Evolutionary conservation across 1,140 invertebrate species (phyloP), one percentile per base, ranked within the genome.

Genomic region (Marisa cornuarietis): DNA sequence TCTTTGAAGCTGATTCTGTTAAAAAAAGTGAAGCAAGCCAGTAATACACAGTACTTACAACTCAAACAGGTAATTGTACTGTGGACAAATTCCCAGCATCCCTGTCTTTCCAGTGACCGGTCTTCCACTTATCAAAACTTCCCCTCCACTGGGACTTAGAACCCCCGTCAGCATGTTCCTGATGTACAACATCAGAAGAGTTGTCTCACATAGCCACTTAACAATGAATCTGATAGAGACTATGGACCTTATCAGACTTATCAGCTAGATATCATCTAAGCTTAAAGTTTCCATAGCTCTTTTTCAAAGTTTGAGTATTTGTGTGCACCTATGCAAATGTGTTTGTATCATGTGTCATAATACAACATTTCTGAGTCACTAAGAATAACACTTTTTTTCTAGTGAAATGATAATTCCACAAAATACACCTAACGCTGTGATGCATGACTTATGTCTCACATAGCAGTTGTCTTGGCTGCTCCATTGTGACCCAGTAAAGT

Each of bases 111-210:
- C 16, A 79, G 90, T 69, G 86, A 84, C 10, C 95, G 93, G 86
- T 95, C 94, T 85, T 94, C 95, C 95, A 88, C 95, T 95, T 24
- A 96, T 94, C 79, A 94, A 93, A 5, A 94, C 95, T 42, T 93
- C 94, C 4, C 96, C 96, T 84, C 78, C 80, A 11, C 90, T 91
- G 0, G 94, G 94, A 22, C 94, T 91, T 1, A 95, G 95, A 18
- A 97, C 91, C 5, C 96, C 97, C 5, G 95, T 96, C 1, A 98
- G 89, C 82, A 98, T 96, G 85, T 96, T 96, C 87, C 89, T 91
- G 75, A 83, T 79, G 83, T 26, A 82, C 54, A 52, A 20, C 54
- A 52, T 74, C 49, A 26, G 1, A 72, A 26, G 54, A 18, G 9
- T 58, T 58, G 54, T 58, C 16, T 58, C 1, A 2, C 54, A 58